Percentiles rank a stretch among this genome's conserved stretches.
Conservation (phyloP, 2,113 vertebrate species). For the Orcinus orca region DNA sequence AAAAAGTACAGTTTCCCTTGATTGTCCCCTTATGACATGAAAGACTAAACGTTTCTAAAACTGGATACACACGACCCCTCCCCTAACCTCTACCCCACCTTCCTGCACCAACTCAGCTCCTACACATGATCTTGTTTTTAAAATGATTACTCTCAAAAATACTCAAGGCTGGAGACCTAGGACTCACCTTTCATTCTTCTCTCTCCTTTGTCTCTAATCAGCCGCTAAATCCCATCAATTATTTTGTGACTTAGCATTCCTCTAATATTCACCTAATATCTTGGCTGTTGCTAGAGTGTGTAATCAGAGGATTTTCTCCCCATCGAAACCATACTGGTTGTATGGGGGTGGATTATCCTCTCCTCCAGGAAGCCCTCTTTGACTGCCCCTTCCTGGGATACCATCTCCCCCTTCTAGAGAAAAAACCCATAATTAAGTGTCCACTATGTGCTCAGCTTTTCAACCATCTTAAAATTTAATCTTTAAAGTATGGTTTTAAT, state of each 20-base stretch:
- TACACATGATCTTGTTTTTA: not conserved
- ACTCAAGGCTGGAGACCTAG: not conserved
- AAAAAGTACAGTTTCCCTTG: not conserved
- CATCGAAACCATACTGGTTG: not conserved
- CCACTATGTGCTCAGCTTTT: not conserved
- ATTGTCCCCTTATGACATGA: not conserved
- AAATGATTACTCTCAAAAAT: not conserved
- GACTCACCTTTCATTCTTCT: not conserved
- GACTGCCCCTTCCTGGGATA: not conserved
- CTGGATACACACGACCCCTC: not conserved
- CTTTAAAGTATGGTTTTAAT: not conserved
- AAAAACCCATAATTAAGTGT: not conserved
- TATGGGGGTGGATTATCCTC: not conserved
- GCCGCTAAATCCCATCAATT: not conserved
- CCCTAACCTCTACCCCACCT: not conserved
- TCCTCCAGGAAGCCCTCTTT: not conserved
- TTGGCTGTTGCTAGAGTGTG: not conserved
- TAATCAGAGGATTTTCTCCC: not conserved
- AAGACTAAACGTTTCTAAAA: not conserved
- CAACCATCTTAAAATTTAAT: not conserved
- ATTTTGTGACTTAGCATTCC: not conserved
- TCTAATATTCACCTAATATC: not conserved
- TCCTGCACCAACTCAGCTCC: not conserved
- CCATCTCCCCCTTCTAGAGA: not conserved
- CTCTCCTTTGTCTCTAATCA: not conserved